Base-by-base conservation (phyloP, 2,113 vertebrate species). In the Apus apus region DNA sequence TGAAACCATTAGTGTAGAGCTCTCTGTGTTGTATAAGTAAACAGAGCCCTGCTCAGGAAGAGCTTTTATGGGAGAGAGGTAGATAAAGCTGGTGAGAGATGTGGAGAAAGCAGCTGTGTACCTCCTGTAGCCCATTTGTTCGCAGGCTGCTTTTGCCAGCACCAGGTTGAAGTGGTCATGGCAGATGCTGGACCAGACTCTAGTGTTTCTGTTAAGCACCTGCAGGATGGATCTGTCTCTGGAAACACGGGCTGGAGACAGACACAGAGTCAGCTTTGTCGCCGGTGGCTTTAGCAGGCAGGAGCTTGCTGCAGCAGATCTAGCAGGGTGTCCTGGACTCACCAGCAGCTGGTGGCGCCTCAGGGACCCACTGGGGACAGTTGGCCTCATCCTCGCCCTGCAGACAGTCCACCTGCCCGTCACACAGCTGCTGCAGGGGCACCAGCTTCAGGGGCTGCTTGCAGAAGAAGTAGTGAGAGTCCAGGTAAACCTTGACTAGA, bases 391-490 rank as follows among this genome's bases (percentile, higher is more conserved):
- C 99, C 82, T 99, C 98, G 3, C 97, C 98, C 4, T 68, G 94
- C 19, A 90, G 29, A 20, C 99, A 99, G 96, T 99, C 98, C 2
- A 25, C 10, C 2, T 90, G 96, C 25, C 98, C 98, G 0, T 99
- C 97, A 15, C 99, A 99, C 48, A 98, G 93, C 50, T 87, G 84
- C 3, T 32, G 91, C 79, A 98, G 70, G 0, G 98, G 88, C 95
- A 99, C 98, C 94, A 99, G 98, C 97, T 94, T 98, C 53, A 99
- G 79, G 1, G 98, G 97, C 25, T 93, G 92, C 5, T 87, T 91
- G 91, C 99, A 99, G 98, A 99, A 98, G 97, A 98, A 99, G 97
- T 98, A 99, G 88, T 99, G 98, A 78, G 97, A 97, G 22, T 98
- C 97, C 96, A 98, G 93, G 67, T 97, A 87, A 34, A 97, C 38